Conservation (phyloP, 2,797 vertebrate genomes). For the Semotilus atromaculatus region DNA sequence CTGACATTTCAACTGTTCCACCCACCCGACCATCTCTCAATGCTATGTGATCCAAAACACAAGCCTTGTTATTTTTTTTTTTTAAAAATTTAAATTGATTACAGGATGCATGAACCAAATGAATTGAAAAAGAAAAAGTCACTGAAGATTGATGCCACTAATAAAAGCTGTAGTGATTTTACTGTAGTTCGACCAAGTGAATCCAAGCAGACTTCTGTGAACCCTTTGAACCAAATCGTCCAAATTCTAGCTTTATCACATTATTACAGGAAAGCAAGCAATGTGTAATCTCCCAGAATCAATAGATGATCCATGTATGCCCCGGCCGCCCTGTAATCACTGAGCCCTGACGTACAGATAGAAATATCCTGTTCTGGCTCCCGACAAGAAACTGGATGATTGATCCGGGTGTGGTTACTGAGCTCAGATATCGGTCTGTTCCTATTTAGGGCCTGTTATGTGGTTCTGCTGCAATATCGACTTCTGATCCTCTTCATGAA, state of each 20-base stretch:
- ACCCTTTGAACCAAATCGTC: not conserved
- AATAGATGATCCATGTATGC: not conserved
- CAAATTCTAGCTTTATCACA: conserved; percentile 12
- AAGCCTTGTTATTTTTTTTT: not conserved
- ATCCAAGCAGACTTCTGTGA: not conserved
- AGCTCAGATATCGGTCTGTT: conserved; percentile 52
- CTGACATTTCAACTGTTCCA: conserved; percentile 14
- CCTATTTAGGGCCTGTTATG: conserved; percentile 51
- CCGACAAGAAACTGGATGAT: conserved; percentile 46
- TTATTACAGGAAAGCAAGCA: not conserved
- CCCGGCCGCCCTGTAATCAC: not conserved
- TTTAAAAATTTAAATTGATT: not conserved
- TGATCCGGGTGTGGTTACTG: conserved; percentile 52
- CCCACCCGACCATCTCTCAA: not conserved
- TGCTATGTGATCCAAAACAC: not conserved
- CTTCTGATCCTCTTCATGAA: conserved; percentile 10
- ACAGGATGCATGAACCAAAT: not conserved
- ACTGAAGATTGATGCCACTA: conserved; percentile 9
- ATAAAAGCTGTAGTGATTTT: not conserved
- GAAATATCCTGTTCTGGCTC: conserved; percentile 31
- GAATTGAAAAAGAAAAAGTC: conserved; percentile 3
- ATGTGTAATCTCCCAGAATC: not conserved
- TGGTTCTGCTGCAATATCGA: conserved; percentile 19
- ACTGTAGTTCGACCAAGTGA: conserved; percentile 2
- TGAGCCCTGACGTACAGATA: conserved; percentile 22